Percentiles rank a stretch among this genome's conserved stretches.
Evolutionary conservation across 2,113 vertebrate species (phyloP).

Genomic region (Aegithalos caudatus): DNA sequence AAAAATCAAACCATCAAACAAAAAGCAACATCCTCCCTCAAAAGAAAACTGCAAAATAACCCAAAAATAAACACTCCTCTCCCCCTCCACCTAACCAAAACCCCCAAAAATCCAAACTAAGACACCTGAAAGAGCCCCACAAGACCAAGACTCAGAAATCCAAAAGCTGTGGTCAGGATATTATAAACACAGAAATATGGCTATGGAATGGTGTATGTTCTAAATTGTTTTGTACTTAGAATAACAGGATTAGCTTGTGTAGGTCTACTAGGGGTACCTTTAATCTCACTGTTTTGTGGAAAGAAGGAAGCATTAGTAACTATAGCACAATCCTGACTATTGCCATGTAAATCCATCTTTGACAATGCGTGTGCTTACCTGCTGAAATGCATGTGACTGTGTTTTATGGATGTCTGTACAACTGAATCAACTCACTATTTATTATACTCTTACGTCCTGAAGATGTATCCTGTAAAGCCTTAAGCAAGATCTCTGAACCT

Average conservation of each 20-base stretch:
- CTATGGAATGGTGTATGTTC: accelerated
- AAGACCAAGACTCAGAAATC: not conserved
- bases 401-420: not conserved
- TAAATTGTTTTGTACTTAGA: not conserved
- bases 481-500: not conserved
- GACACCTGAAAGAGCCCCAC: not conserved
- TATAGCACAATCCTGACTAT: not conserved
- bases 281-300: not conserved
- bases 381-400: not conserved
- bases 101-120: not conserved
- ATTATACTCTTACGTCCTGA: not conserved
- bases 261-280: not conserved
- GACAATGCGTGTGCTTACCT: not conserved
- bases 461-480: not conserved
- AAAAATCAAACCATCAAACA: not conserved
- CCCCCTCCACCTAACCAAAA: too few relatives aligned
- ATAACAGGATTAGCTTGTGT: not conserved
- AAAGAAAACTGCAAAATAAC: not conserved
- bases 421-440: not conserved
- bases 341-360: not conserved
- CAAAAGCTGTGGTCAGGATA: not conserved
- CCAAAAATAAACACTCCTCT: not conserved
- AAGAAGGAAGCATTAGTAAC: not conserved
- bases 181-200: not conserved
- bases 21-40: not conserved